Base-by-base conservation (phyloP, 2,113 vertebrate genomes). In the Neogale vison region DNA sequence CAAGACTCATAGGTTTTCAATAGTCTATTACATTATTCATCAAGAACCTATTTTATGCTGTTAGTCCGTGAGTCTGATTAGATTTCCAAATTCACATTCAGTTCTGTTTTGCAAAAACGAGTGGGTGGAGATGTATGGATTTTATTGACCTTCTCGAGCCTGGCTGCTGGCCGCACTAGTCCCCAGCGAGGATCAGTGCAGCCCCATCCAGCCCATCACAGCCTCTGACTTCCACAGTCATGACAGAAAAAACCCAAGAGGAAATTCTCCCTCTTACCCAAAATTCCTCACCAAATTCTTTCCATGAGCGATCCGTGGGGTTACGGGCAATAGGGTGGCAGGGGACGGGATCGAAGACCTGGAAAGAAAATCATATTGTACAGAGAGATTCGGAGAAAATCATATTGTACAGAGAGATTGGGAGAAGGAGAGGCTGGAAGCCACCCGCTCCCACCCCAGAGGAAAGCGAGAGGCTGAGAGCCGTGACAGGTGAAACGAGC, bases 11-110 rank as follows among this genome's bases (percentile, higher is more conserved):
- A 2, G 17, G 45, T 50, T 90, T 90, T 84, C 23, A 55, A 83
- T 45, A 71, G 18, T 31, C 47, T 92, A 23, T 52, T 45, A n/a
- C 89, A 52, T 61, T 52, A 42, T 7, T 47, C 36, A 21, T 0
- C 45, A 55, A 80, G 17, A 71, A 59, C 3, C 45, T 24, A 24
- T 20, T 50, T 57, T 42, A 63, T 31, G 17, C 8, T 23, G 82
- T 59, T 26, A 36, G 76, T 79, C 67, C 77, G 11, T 18, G 47
- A 63, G 42, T 52, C 7, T 18, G 18, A 72, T 36, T 67, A 29
- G 14, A 81, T 86, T 83, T 83, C 86, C 39, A 88, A 83, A 90
- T 50, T 63, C 65, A n/a, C 84, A 31, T 26, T 82, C 72, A 88
- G 21, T 67, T 82, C 9, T 39, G 69, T 63, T 93, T 42, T 36